Evolutionary conservation across 2,797 vertebrate genomes (phyloP), one percentile per base, ranked within the genome.

Genomic region (Staurois parvus): DNA sequence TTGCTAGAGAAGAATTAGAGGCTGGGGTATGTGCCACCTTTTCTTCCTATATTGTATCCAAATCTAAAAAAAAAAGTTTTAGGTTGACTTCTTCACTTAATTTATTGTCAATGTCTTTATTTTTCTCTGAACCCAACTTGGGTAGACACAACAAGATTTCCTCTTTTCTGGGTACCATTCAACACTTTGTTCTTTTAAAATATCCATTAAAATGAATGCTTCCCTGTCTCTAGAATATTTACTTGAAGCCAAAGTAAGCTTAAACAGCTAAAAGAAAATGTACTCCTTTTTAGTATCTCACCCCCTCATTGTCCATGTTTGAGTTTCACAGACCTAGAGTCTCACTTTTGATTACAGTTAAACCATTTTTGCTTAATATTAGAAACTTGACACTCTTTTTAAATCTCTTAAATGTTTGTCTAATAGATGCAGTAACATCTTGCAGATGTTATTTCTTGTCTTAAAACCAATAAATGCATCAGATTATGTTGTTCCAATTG

Each of bases 401-500:
- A 40, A 48, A 73, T 73, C 37, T 73, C 40, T 73, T 73, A 73
- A 73, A 73, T 28, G 37, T 73, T 73, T 73, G 40, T 48, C 72
- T 45, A 42, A 73, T 73, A 73, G 72, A 73, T 73, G 72, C 40
- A 28, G 72, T 73, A 73, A 73, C 72, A 45, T 73, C 26, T 73
- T 73, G 40, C 72, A 73, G 72, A 73, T 73, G 72, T 73, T 26
- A 42, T 73, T 73, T 73, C 72, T 73, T 48, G 37, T 73, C 37
- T 45, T 73, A 45, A 73, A 73, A 73, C 72, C 72, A 73, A 73
- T 73, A 73, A 73, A 73, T 73, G 72, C 26, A 73, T 73, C 24
- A 42, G 37, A 73, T 26, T 73, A 73, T 45, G 72, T 73, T 72
- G 70, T 26, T 72, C 34, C 70, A 72, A 72, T 72, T 45, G 72